Evolutionary conservation across 30 jellyfish, hydroid and myxozoan genomes (phyloP).

Genomic region (Nemopilema nomurai): DNA sequence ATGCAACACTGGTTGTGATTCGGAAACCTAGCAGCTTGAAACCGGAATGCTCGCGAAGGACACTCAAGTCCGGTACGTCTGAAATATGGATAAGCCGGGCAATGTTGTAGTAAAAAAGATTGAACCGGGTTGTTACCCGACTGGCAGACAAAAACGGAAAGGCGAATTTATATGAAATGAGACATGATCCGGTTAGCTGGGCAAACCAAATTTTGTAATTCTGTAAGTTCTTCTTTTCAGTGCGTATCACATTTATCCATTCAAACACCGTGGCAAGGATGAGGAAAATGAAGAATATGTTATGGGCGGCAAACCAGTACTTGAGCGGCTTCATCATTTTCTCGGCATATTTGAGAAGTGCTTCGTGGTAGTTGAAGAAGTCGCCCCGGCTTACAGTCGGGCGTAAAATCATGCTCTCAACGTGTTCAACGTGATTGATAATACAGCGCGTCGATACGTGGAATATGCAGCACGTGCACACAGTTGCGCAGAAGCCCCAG

Average conservation of each 20-base stretch:
- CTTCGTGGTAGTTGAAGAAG: constrained; percentile 23
- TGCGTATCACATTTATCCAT: constrained; percentile 49
- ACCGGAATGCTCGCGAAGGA: constrained; percentile 40
- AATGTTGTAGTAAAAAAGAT: constrained; percentile 30
- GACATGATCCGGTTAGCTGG: constrained; percentile 38
- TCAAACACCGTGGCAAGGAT: constrained; percentile 38
- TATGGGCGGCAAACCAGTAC: constrained; percentile 52
- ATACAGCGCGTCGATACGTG: constrained; percentile 31
- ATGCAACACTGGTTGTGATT: constrained; percentile 32
- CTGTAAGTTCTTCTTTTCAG: constrained; percentile 8
- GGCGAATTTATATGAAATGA: constrained; percentile 47
- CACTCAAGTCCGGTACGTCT: constrained; percentile 22
- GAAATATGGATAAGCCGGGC: constrained; percentile 15
- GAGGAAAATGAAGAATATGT: constrained; percentile 25
- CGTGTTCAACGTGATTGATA: constrained; percentile 22
- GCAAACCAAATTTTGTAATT: constrained; percentile 17
- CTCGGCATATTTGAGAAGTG: constrained; percentile 21
- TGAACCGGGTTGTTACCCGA: constrained; percentile 37
- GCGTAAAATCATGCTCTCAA: constrained; percentile 18
- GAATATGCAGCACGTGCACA: constrained; percentile 36
- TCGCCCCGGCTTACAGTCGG: constrained; percentile 25
- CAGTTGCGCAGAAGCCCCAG: constrained; percentile 48
- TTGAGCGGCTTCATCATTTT: constrained; percentile 7
- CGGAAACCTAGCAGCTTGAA: constrained; percentile 38
- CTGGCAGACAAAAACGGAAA: constrained; percentile 52